Evolutionary conservation across 2,113 vertebrate species (phyloP).

Genomic region (Eulemur rufifrons): DNA sequence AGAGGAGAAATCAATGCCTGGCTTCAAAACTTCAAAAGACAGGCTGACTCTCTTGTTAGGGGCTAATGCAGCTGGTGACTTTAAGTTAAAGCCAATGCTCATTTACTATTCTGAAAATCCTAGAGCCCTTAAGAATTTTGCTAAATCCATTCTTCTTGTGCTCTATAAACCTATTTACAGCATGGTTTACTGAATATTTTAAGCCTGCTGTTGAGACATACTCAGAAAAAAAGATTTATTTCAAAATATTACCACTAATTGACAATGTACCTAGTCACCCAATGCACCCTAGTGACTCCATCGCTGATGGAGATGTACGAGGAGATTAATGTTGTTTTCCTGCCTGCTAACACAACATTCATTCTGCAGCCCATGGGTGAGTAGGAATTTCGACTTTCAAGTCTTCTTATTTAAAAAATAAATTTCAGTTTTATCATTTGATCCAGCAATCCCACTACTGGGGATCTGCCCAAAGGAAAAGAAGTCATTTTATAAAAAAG

Average conservation of each 20-base stretch:
- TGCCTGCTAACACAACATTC: neutral
- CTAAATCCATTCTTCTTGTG: neutral
- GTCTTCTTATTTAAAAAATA: neutral
- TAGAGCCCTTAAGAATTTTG: neutral
- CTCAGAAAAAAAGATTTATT: neutral
- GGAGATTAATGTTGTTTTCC: neutral
- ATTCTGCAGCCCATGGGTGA: neutral
- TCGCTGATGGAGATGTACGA: neutral
- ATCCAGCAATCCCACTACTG: neutral
- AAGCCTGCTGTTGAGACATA: neutral
- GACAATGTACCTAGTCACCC: neutral
- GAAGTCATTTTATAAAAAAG: neutral
- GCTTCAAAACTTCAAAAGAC: neutral
- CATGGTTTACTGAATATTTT: neutral
- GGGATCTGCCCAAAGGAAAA: neutral
- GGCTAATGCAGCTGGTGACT: neutral
- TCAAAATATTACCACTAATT: neutral
- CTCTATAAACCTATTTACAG: neutral
- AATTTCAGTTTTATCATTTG: neutral
- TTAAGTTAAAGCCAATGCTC: neutral
- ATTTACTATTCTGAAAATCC: neutral
- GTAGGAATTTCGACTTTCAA: neutral
- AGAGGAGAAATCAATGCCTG: neutral
- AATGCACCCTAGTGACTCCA: neutral
- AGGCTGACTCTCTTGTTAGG: neutral